These are phyloP conservation scores for Chaenogobius annularis DNA, from an alignment of 2,113 vertebrate species.

Conservation along the genomic window DNA sequence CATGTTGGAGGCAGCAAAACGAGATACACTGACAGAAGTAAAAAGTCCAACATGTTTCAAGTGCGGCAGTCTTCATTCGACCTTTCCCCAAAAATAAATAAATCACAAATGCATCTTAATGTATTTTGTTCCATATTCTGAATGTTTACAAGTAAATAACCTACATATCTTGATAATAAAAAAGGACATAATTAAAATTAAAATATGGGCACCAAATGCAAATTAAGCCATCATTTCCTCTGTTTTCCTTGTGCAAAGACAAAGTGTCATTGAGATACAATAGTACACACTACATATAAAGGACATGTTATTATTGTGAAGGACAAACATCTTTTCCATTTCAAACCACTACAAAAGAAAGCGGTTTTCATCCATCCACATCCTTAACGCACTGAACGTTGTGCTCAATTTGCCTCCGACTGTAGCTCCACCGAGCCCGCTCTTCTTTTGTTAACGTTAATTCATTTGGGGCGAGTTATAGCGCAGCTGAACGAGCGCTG, in stretches of 20 bases:
- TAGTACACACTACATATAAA: background rate
- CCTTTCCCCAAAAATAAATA: too few relatives aligned
- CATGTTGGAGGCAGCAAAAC: too few relatives aligned
- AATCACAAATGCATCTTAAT: too few relatives aligned
- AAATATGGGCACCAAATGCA: background rate
- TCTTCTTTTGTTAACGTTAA: conserved; percentile 69
- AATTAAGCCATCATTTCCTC: background rate
- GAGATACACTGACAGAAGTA: too few relatives aligned
- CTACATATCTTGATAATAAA: too few relatives aligned
- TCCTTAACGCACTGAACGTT: conserved; percentile 45
- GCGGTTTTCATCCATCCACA: conserved; percentile 41
- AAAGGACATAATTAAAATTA: background rate
- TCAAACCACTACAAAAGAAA: conserved; percentile 24
- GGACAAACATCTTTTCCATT: background rate
- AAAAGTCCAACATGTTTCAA: too few relatives aligned
- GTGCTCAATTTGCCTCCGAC: conserved; percentile 60
- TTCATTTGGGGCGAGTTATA: conserved; percentile 65
- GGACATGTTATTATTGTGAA: background rate
- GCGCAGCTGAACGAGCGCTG: conserved; percentile 67
- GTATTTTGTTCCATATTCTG: too few relatives aligned
- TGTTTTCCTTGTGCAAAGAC: background rate
- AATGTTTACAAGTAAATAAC: too few relatives aligned
- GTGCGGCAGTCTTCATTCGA: too few relatives aligned
- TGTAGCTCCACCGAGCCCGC: conserved; percentile 55
- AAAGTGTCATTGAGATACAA: background rate